These are phyloP conservation scores for Terebella lapidaria DNA, from an alignment of 2,888 invertebrate species.

Conservation along the genomic window DNA sequence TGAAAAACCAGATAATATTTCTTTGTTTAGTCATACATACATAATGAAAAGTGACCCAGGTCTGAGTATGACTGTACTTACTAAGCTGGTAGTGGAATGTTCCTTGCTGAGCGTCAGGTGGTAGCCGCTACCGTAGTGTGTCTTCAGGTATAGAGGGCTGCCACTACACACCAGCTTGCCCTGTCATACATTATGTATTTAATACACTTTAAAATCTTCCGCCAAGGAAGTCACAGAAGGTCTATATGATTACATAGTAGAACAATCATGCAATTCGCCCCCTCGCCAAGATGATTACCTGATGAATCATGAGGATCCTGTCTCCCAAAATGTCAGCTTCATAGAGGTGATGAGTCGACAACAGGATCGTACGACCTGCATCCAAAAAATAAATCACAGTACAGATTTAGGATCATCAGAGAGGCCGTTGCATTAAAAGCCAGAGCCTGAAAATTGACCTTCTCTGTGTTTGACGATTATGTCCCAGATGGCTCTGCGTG, in stretches of 20 bases:
- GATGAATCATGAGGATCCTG: conserved; percentile 47
- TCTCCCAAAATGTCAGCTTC: conserved; percentile 55
- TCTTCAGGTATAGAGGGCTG: conserved; percentile 55
- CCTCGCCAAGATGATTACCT: conserved; percentile 24
- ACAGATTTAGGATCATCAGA: too few relatives aligned
- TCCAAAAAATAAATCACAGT: not conserved
- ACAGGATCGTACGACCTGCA: conserved; percentile 45
- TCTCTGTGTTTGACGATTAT: conserved; percentile 27
- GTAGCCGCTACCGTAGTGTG: conserved; percentile 58
- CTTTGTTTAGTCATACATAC: too few relatives aligned
- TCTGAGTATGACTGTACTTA: too few relatives aligned
- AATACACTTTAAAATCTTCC: too few relatives aligned
- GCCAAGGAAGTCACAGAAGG: too few relatives aligned
- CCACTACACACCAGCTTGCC: conserved; percentile 53
- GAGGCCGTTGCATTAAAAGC: not conserved
- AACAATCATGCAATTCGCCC: too few relatives aligned
- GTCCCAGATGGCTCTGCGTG: conserved; percentile 54
- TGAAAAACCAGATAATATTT: too few relatives aligned
- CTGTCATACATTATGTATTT: too few relatives aligned
- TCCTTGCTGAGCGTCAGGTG: conserved; percentile 51
- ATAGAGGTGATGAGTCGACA: conserved; percentile 55
- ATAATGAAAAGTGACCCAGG: too few relatives aligned
- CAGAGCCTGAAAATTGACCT: not conserved
- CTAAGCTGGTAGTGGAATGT: too few relatives aligned
- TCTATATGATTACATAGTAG: too few relatives aligned